Percentiles rank a stretch among this genome's conserved stretches.
phyloP scores from a whole-genome alignment of 2,888 invertebrate genomes.

The Patella pellucida region DNA sequence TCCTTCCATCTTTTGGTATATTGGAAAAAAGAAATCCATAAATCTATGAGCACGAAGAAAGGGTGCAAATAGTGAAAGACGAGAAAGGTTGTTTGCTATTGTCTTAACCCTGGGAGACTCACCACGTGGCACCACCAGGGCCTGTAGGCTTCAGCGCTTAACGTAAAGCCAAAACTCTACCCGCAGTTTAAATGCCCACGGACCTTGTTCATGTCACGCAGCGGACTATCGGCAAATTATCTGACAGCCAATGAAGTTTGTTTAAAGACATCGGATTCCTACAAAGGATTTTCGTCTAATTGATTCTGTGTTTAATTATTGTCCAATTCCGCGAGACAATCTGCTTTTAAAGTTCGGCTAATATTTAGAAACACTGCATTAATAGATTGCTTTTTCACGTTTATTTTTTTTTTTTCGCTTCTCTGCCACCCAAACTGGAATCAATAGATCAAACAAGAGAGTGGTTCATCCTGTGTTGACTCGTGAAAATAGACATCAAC shows the following conservation, averaged over 20 bases:
- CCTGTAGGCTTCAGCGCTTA: background rate
- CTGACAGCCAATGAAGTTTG: constrained; percentile 12
- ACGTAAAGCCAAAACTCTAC: constrained; percentile 5
- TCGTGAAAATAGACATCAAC: too few species aligned
- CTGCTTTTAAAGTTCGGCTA: constrained; percentile 5
- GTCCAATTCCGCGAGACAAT: constrained; percentile 7
- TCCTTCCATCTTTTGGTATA: constrained; percentile 20
- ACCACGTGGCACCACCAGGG: constrained; percentile 25
- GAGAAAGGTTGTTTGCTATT: constrained; percentile 28
- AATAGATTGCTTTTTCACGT: background rate
- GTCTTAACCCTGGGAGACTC: constrained; percentile 32
- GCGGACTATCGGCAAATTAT: constrained; percentile 5
- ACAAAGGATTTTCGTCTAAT: constrained; percentile 12
- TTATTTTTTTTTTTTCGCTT: background rate
- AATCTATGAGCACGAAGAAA: constrained; percentile 34
- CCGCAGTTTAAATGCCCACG: constrained; percentile 5
- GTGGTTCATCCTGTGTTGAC: too few species aligned
- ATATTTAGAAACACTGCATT: constrained; percentile 11
- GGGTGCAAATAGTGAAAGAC: constrained; percentile 28
- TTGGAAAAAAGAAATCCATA: constrained; percentile 33
- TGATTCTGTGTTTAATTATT: constrained; percentile 25
- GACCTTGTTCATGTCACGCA: constrained; percentile 9
- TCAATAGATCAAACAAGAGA: constrained; percentile 4
- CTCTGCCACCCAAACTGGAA: background rate
- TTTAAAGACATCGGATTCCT: constrained; percentile 17